Evolutionary conservation across 1,140 invertebrate genomes (phyloP).

Genomic region (Bilobella aurantiaca): DNA sequence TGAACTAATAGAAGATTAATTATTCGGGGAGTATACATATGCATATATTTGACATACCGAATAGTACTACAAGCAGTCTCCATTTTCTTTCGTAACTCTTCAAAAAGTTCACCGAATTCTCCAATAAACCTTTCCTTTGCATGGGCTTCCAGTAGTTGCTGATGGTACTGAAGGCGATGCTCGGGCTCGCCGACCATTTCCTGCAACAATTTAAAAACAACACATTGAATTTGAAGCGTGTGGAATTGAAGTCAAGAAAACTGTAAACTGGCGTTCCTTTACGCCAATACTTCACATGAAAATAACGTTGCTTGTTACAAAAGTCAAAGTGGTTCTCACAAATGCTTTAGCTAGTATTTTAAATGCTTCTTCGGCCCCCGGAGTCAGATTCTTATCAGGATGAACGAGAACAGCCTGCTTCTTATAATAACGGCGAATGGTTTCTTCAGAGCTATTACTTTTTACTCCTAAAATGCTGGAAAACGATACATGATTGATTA

Average conservation of each 20-base stretch:
- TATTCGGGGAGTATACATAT: too few species aligned
- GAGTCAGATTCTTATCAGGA: constrained; percentile 88
- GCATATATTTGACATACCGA: constrained; percentile 40
- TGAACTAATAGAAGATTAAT: too few species aligned
- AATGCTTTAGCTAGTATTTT: constrained; percentile 90
- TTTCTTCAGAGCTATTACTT: constrained; percentile 75
- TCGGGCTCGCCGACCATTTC: constrained; percentile 71
- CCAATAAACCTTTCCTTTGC: constrained; percentile 70
- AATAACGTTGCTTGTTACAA: too few species aligned
- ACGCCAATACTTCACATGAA: not conserved
- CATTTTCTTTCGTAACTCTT: constrained; percentile 83
- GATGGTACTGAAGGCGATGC: constrained; percentile 37
- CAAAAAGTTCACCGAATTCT: constrained; percentile 66
- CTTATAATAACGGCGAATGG: constrained; percentile 87
- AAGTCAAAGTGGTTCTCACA: constrained; percentile 50
- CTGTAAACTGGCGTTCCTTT: not conserved
- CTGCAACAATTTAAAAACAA: too few species aligned
- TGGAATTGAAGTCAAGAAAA: not conserved
- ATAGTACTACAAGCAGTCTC: constrained; percentile 84
- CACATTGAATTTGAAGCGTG: too few species aligned
- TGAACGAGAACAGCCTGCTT: constrained; percentile 85
- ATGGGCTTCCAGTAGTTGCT: constrained; percentile 33
- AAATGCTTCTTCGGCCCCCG: constrained; percentile 89
- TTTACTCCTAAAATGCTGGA: constrained; percentile 76
- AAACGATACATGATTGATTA: constrained; percentile 30